phyloP scores from a whole-genome alignment of 2,113 vertebrate species.

The Toxotes jaculatrix region DNA sequence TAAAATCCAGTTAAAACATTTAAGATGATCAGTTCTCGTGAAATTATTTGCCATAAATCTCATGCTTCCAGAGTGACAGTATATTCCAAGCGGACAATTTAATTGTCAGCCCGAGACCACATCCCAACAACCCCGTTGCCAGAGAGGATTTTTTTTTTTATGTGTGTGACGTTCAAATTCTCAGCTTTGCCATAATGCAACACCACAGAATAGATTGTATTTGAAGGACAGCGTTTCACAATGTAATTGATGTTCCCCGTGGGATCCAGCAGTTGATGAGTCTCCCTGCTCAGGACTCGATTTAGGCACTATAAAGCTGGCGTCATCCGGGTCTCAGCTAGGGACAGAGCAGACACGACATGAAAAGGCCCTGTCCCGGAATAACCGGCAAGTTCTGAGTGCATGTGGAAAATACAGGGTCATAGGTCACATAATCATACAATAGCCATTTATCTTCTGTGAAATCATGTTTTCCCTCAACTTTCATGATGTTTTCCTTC shows the following conservation, averaged over 20 bases:
- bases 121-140: constrained; percentile 76
- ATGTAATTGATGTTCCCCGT: constrained; percentile 78
- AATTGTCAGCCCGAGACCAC: constrained; percentile 79
- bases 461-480: constrained; percentile 50
- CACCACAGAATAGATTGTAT: constrained; percentile 76
- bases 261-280: constrained; percentile 74
- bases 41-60: constrained; percentile 77
- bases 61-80: constrained; percentile 68
- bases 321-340: constrained; percentile 55
- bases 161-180: constrained; percentile 72
- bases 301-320: constrained; percentile 65
- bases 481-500: constrained; percentile 49
- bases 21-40: constrained; percentile 70
- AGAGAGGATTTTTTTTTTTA: constrained; percentile 73
- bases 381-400: constrained; percentile 53
- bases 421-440: constrained; percentile 64
- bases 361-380: constrained; percentile 57
- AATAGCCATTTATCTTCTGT: constrained; percentile 62
- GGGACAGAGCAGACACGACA: constrained; percentile 50
- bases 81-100: constrained; percentile 74
- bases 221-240: constrained; percentile 80
- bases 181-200: constrained; percentile 72
- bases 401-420: constrained; percentile 53
- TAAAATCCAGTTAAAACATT: constrained; percentile 72
- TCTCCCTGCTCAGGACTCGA: constrained; percentile 55